Conservation (phyloP, 2,113 vertebrate genomes). For the Zosterops borbonicus region DNA sequence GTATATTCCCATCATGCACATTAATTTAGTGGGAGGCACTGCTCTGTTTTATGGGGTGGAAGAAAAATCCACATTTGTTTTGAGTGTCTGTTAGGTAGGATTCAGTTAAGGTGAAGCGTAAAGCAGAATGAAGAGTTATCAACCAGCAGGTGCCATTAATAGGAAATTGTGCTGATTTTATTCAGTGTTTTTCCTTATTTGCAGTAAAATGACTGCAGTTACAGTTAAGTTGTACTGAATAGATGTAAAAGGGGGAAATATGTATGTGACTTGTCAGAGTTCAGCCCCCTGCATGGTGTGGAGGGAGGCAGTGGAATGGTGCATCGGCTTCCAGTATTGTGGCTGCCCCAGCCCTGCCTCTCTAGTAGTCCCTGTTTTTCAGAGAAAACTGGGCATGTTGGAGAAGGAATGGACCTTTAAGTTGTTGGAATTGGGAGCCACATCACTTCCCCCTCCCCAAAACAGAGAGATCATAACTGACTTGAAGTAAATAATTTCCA, state of each 20-base stretch:
- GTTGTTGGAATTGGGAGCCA: not conserved
- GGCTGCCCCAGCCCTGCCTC: not conserved
- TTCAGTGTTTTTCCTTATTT: slow-evolving; percentile 63
- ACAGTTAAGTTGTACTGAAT: slow-evolving; percentile 52
- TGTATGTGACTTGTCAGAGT: not conserved
- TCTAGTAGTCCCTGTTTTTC: not conserved
- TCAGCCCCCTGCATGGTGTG: not conserved
- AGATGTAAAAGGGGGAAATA: slow-evolving; percentile 16
- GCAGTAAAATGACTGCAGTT: slow-evolving; percentile 67
- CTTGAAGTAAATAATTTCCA: not conserved
- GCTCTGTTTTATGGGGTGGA: not conserved
- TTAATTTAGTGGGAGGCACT: slow-evolving; percentile 53
- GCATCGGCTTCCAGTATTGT: not conserved
- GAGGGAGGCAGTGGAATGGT: not conserved
- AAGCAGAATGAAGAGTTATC: not conserved
- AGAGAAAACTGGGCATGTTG: not conserved
- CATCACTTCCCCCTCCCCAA: rapidly evolving
- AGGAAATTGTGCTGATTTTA: slow-evolving; percentile 57
- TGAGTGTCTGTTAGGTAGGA: not conserved
- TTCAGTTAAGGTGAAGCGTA: slow-evolving; percentile 15
- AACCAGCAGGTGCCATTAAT: slow-evolving; percentile 26
- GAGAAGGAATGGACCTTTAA: not conserved
- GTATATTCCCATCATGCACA: not conserved
- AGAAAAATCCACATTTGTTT: not conserved
- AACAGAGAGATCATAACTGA: not conserved